Conservation (phyloP, 2,888 invertebrate genomes). For the Ophion costatus region DNA sequence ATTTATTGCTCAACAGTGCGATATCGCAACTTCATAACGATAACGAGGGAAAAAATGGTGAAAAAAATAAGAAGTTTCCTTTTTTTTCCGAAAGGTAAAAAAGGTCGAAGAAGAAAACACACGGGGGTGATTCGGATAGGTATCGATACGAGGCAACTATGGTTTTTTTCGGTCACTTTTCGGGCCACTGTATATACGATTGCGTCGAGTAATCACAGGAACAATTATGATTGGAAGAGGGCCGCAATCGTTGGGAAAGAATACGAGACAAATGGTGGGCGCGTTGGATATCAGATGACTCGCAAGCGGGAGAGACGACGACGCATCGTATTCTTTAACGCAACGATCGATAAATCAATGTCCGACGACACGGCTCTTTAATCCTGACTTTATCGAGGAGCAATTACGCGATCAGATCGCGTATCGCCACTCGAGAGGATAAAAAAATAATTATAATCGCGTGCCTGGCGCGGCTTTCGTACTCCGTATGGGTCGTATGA, state of each 20-base stretch:
- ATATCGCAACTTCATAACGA: too few species aligned
- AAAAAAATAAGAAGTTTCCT: too few species aligned
- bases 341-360: constrained; percentile 58
- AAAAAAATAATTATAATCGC: constrained; percentile 11
- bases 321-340: constrained; percentile 42
- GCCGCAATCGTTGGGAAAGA: background rate
- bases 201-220: background rate
- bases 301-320: background rate
- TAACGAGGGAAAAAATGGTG: too few species aligned
- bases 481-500: too few species aligned
- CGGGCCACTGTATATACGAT: background rate
- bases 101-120: too few species aligned
- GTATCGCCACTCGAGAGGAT: constrained; percentile 8
- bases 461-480: background rate
- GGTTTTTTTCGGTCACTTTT: too few species aligned
- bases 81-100: too few species aligned
- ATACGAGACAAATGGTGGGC: constrained; percentile 10
- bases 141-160: too few species aligned
- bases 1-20: too few species aligned
- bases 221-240: constrained; percentile 1
- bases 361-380: constrained; percentile 19
- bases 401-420: constrained; percentile 29
- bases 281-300: constrained; percentile 39
- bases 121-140: too few species aligned
- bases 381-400: constrained; percentile 1